Percentiles rank a stretch among this genome's conserved stretches.
phyloP scores from a whole-genome alignment of 23 tunicate species.

The Botrylloides violaceus region DNA sequence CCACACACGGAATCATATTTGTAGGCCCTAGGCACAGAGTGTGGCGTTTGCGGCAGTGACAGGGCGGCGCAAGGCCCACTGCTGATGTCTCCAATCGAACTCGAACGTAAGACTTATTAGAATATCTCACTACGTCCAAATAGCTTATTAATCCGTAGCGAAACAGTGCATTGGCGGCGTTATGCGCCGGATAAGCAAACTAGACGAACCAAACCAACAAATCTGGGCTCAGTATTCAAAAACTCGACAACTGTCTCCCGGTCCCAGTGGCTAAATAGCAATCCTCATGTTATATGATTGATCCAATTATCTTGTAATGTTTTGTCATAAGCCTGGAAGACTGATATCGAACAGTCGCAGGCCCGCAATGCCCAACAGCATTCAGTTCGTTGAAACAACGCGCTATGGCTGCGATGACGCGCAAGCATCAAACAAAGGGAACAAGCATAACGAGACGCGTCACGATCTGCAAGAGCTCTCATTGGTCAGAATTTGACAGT shows the following conservation, averaged over 20 bases:
- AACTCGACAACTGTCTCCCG: neutral
- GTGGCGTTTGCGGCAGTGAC: too few relatives aligned
- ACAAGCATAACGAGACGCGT: neutral
- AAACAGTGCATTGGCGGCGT: too few relatives aligned
- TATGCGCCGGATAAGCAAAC: too few relatives aligned
- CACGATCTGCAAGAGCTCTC: neutral
- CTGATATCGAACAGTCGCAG: neutral
- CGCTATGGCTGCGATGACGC: neutral
- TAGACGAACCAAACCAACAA: too few relatives aligned
- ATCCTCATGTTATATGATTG: slow-evolving; percentile 1
- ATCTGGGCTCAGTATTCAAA: neutral
- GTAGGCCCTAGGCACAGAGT: too few relatives aligned
- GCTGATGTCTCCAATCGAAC: too few relatives aligned
- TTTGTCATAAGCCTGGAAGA: neutral
- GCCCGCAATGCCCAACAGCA: neutral
- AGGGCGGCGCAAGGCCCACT: too few relatives aligned
- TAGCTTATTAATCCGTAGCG: too few relatives aligned
- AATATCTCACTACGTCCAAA: too few relatives aligned
- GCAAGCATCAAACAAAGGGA: neutral
- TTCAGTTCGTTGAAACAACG: neutral
- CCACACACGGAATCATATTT: too few relatives aligned
- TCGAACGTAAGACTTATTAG: too few relatives aligned
- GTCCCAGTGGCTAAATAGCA: neutral
- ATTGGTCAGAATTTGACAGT: neutral
- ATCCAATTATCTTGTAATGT: neutral